Conservation (phyloP, 2,888 invertebrate species). For the Campoletis raptor region DNA sequence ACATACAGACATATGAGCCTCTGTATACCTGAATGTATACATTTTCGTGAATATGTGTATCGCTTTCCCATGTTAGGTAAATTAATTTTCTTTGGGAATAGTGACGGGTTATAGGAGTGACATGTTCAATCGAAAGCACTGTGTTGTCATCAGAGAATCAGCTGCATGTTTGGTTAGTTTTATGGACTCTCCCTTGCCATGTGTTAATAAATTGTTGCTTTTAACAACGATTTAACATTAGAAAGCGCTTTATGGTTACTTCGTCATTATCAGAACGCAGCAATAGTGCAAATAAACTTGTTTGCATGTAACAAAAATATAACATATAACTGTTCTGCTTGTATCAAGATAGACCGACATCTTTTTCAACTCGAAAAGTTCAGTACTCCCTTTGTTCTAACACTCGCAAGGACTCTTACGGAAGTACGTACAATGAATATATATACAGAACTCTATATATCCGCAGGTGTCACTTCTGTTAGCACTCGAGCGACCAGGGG, state of each 20-base stretch:
- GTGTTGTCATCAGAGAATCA: not conserved
- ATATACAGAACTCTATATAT: not conserved
- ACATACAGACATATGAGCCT: not conserved
- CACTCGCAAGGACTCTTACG: not conserved
- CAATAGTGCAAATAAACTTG: too few relatives aligned
- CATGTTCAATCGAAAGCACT: not conserved
- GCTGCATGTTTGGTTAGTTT: not conserved
- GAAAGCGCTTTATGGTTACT: too few relatives aligned
- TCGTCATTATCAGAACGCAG: too few relatives aligned
- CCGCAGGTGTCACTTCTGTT: not conserved
- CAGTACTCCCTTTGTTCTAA: not conserved
- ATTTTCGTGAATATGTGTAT: not conserved
- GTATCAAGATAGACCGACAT: not conserved
- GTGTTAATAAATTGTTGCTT: not conserved
- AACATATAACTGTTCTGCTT: too few relatives aligned
- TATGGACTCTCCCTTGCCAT: not conserved
- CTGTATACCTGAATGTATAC: not conserved
- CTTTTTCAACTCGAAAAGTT: not conserved
- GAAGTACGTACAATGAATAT: not conserved
- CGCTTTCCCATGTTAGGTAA: not conserved
- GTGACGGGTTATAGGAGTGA: not conserved
- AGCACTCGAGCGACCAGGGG: not conserved
- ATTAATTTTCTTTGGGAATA: conserved; percentile 5
- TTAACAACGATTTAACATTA: too few relatives aligned
- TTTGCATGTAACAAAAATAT: too few relatives aligned